Conservation (phyloP, 2,113 vertebrate genomes). For the Garra rufa region DNA sequence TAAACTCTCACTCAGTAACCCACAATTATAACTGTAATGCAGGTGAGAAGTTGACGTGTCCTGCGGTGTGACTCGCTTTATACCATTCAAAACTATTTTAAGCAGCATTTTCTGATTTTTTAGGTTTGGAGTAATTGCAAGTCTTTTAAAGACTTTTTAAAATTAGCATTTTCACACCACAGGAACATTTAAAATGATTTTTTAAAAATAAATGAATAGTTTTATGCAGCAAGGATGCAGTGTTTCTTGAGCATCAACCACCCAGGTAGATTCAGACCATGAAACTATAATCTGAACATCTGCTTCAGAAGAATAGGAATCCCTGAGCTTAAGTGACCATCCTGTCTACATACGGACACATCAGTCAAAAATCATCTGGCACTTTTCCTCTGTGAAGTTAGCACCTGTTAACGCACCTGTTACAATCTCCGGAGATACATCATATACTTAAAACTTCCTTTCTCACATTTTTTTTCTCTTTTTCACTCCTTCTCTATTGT, state of each 20-base stretch:
- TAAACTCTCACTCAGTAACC: background rate
- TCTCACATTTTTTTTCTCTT: background rate
- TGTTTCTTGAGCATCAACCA: too few species aligned
- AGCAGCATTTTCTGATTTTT: background rate
- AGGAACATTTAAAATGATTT: too few species aligned
- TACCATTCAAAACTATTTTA: background rate
- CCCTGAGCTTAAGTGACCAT: constrained; percentile 28
- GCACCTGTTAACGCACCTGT: constrained; percentile 41
- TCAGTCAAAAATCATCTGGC: constrained; percentile 27
- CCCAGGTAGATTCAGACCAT: background rate
- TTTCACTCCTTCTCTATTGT: background rate
- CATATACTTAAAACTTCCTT: constrained; percentile 23
- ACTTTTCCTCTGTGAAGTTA: constrained; percentile 15
- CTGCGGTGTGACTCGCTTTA: background rate
- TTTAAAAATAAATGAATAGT: background rate
- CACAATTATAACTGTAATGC: background rate
- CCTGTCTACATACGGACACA: constrained; percentile 10
- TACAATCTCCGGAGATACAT: constrained; percentile 37
- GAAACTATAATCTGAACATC: constrained; percentile 33
- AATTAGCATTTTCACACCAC: background rate
- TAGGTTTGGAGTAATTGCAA: background rate
- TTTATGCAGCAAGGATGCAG: background rate
- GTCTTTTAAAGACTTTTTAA: background rate
- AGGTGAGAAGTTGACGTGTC: background rate
- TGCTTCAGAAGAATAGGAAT: constrained; percentile 12